Evolutionary conservation across 2,888 invertebrate species (phyloP), one percentile per base, ranked within the genome.

Genomic region (Chouioia cunea): DNA sequence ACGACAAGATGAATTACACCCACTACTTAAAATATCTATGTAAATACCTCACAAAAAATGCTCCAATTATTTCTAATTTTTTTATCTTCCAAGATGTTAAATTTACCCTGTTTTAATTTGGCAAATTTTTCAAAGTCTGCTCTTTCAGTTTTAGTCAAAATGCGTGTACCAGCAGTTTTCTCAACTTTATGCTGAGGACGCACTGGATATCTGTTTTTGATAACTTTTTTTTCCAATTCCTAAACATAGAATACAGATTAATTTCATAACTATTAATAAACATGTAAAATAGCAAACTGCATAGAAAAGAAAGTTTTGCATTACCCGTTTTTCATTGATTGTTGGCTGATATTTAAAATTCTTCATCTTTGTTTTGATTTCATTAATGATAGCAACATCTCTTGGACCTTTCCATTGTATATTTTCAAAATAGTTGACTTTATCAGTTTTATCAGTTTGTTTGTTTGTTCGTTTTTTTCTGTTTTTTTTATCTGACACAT

Each of bases 101-200:
- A 84, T 10, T 10, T 0, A 8, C 80, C 81, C 50, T 65, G 76
- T 70, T 76, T 79, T 2, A 84, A 64, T 8, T 73, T 59, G 1
- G 75, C 77, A 43, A 75, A 73, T 62, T 74, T 65, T 63, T 77
- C 50, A 58, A 84, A 80, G 56, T 66, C 8, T 20, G 71, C 50
- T 65, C 66, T 79, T 44, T 80, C 71, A 15, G 2, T 1, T 48
- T n/a, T 43, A 0, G 72, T 75, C 16, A 77, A 76, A 43, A 70
- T 20, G 20, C 75, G 76, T 12, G 78, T 70, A 14, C 81, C 79
- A 14, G 79, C 77, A 18, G 65, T 63, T 20, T 6, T 54, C 69
- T 80, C 81, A 46, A 83, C 65, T 62, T 70, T 67, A 72, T 84
- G 84, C 73, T 84, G 84, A 0, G 72, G 75, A 4, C 77, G 79